Percentiles rank a stretch among this genome's conserved stretches.
Evolutionary conservation across 2,888 invertebrate genomes (phyloP).

Genomic region (Tanytarsus gracilentus): DNA sequence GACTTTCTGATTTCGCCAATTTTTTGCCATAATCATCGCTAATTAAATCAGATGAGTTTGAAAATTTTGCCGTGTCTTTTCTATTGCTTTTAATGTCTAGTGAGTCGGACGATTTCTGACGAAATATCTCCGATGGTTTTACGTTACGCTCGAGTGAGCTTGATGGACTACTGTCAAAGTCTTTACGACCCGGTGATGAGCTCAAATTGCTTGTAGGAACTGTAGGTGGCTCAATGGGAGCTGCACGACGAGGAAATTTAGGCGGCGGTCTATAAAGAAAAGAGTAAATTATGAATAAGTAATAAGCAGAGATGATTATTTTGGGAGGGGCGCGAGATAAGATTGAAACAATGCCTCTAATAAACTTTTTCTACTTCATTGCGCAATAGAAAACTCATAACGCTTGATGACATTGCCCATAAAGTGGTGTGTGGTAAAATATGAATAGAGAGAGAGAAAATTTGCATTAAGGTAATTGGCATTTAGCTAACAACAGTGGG

Average conservation of each 20-base stretch:
- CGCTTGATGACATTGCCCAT: too few species aligned
- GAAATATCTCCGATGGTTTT: conserved; percentile 43
- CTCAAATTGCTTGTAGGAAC: conserved; percentile 37
- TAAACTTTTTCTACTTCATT: too few species aligned
- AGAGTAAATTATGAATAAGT: not conserved
- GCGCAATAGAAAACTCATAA: too few species aligned
- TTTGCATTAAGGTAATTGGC: too few species aligned
- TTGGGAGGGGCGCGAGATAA: too few species aligned
- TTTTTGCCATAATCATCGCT: conserved; percentile 42
- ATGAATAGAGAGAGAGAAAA: too few species aligned
- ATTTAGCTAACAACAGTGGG: too few species aligned
- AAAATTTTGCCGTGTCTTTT: conserved; percentile 33
- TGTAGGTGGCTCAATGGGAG: conserved; percentile 49
- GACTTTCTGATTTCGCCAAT: conserved; percentile 41
- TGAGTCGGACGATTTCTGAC: conserved; percentile 43
- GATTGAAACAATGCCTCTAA: too few species aligned
- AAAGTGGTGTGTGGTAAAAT: too few species aligned
- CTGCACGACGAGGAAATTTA: conserved; percentile 52
- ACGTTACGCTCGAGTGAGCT: conserved; percentile 43
- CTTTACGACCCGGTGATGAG: conserved; percentile 33
- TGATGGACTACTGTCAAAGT: conserved; percentile 36
- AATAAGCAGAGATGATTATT: too few species aligned
- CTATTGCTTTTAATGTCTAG: conserved; percentile 39
- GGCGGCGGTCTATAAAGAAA: conserved; percentile 52
- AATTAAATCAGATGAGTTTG: conserved; percentile 37